These are phyloP conservation scores for Caenorhabditis sinica DNA, from an alignment of 2,888 invertebrate genomes.

Conservation along the genomic window DNA sequence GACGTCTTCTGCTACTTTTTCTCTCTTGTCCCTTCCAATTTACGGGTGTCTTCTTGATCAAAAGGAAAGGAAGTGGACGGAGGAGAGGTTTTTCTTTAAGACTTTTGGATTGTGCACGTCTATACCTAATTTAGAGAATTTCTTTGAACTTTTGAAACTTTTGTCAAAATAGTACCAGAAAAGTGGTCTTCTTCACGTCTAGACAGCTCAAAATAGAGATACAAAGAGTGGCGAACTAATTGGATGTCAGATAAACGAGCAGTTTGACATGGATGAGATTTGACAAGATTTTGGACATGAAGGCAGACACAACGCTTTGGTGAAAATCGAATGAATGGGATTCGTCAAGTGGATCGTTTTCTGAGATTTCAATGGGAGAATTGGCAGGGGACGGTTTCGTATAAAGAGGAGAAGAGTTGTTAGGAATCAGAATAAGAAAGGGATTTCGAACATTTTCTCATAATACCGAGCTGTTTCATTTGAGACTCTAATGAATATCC, in stretches of 20 bases:
- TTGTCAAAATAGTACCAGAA: no score
- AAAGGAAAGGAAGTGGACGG: constrained; percentile 3
- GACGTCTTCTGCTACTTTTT: neutral
- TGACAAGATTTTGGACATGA: constrained; percentile 2
- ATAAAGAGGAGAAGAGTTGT: neutral
- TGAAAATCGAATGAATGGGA: neutral
- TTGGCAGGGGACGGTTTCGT: neutral
- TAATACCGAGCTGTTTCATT: no score
- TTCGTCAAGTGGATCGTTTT: neutral
- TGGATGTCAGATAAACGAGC: constrained; percentile 25
- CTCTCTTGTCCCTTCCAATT: constrained; percentile 25
- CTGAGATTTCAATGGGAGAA: neutral
- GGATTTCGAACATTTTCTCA: no score
- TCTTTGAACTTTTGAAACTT: neutral
- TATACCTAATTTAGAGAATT: neutral
- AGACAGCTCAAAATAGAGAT: neutral
- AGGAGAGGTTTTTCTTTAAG: neutral
- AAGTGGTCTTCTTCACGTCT: neutral
- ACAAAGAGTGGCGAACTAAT: neutral
- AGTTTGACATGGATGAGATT: constrained; percentile 37
- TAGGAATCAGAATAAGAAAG: neutral
- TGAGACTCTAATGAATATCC: no score
- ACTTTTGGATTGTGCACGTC: neutral
- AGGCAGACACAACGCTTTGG: neutral
- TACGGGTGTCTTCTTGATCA: constrained; percentile 19